These are phyloP conservation scores for Brachionus angularis DNA, from an alignment of 1,140 invertebrate genomes.

Conservation along the genomic window DNA sequence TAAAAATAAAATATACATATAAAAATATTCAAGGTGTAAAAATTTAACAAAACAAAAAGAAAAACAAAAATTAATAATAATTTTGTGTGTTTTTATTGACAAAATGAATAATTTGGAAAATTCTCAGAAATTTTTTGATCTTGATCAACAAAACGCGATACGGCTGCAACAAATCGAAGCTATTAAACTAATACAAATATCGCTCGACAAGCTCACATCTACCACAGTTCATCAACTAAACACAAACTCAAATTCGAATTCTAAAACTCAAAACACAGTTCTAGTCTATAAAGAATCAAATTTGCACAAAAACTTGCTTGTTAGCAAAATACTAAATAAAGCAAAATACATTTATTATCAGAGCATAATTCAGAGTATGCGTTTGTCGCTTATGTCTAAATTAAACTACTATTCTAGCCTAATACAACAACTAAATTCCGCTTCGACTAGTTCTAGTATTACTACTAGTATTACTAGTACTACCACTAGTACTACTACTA, in stretches of 20 bases:
- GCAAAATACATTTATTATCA: conserved; percentile 37
- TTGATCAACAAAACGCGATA: conserved; percentile 23
- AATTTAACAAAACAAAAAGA: too few species aligned
- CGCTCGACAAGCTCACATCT: conserved; percentile 21
- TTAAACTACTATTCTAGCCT: conserved; percentile 31
- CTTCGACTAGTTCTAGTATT: too few species aligned
- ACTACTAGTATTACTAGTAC: too few species aligned
- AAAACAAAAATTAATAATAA: too few species aligned
- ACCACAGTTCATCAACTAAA: conserved; percentile 3
- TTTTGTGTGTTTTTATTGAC: too few species aligned
- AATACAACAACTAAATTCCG: conserved; percentile 16
- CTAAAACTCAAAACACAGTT: background rate
- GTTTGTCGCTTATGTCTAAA: conserved; percentile 33
- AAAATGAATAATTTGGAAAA: too few species aligned
- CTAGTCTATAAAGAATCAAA: conserved; percentile 30
- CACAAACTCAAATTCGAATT: background rate
- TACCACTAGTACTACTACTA: too few species aligned
- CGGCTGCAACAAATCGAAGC: conserved; percentile 37
- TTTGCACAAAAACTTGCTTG: conserved; percentile 42
- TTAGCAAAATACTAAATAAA: conserved; percentile 41
- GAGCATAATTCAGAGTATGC: conserved; percentile 26
- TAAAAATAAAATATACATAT: too few species aligned
- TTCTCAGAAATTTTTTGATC: background rate
- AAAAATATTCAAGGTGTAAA: too few species aligned
- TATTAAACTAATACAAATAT: conserved; percentile 28